These are phyloP conservation scores for Ypsolopha sequella DNA, from an alignment of 2,888 invertebrate species.

Conservation along the genomic window DNA sequence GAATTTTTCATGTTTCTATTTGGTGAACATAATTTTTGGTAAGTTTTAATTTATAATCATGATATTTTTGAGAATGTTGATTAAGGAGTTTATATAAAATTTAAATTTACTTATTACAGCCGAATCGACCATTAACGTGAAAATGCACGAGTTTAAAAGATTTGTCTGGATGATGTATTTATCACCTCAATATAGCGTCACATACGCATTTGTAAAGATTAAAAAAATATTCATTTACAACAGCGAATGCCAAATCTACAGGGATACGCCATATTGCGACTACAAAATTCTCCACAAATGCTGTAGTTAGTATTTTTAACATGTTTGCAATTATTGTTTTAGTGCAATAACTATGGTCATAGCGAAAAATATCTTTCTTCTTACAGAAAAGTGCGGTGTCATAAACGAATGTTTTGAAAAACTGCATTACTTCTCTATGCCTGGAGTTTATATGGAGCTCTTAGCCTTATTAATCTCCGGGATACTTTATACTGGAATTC, in stretches of 20 bases:
- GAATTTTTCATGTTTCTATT: conserved; percentile 43
- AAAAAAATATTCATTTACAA: conserved; percentile 46
- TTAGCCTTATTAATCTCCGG: too few relatives aligned
- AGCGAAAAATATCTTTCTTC: conserved; percentile 5
- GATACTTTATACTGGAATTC: too few relatives aligned
- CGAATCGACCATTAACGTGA: conserved; percentile 29
- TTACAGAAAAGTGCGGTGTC: conserved; percentile 46
- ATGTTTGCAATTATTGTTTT: not conserved
- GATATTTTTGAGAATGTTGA: not conserved
- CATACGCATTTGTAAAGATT: conserved; percentile 44
- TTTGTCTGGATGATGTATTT: conserved; percentile 28
- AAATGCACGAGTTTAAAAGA: too few relatives aligned
- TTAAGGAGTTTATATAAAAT: too few relatives aligned
- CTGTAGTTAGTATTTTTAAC: conserved; percentile 32
- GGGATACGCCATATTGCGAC: conserved; percentile 29
- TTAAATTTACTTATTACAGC: conserved; percentile 20
- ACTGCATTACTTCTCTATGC: conserved; percentile 24
- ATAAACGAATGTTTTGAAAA: conserved; percentile 40
- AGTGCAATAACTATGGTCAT: not conserved
- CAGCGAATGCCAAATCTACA: conserved; percentile 40
- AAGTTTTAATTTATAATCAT: conserved; percentile 11
- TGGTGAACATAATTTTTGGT: conserved; percentile 49
- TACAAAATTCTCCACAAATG: conserved; percentile 42
- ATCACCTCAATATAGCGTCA: conserved; percentile 55
- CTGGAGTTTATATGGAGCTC: too few relatives aligned